A percentile compares a stretch with the other conserved stretches of the same genome.
These are phyloP conservation scores for Phyllostomus hastatus DNA, from an alignment of 2,113 vertebrate species.

Conservation along the genomic window DNA sequence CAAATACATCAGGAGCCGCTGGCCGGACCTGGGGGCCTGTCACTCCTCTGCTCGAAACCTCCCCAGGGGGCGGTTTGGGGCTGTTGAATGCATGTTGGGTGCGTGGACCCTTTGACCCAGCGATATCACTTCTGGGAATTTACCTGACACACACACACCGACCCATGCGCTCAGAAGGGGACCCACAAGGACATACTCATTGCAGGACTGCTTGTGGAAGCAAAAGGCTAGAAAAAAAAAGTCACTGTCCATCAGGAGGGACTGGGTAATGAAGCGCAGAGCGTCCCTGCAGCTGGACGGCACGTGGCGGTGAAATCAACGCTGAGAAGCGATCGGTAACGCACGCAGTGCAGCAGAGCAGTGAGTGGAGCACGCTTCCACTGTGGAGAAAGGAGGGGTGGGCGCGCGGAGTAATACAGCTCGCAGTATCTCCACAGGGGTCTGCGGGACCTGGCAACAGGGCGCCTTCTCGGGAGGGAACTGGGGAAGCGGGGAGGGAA, in stretches of 20 bases:
- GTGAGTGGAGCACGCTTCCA: no score
- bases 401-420: rapidly evolving
- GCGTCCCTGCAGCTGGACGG: rapidly evolving
- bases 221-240: background rate
- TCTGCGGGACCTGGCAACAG: background rate
- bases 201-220: background rate
- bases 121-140: background rate
- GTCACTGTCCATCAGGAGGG: background rate
- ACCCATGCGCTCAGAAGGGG: background rate
- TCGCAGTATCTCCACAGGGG: background rate
- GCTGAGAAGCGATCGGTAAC: background rate
- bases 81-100: background rate
- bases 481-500: background rate
- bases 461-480: background rate
- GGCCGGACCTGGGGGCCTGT: background rate
- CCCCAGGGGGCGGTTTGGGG: background rate
- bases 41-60: background rate
- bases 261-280: background rate
- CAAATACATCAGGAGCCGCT: background rate
- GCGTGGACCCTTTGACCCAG: background rate
- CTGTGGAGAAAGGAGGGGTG: no score
- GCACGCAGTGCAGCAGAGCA: rapidly evolving
- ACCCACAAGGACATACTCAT: background rate
- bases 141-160: rapidly evolving
- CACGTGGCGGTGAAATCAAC: background rate